Base-by-base conservation (phyloP, 1,140 invertebrate species). In the Andricus grossulariae region DNA sequence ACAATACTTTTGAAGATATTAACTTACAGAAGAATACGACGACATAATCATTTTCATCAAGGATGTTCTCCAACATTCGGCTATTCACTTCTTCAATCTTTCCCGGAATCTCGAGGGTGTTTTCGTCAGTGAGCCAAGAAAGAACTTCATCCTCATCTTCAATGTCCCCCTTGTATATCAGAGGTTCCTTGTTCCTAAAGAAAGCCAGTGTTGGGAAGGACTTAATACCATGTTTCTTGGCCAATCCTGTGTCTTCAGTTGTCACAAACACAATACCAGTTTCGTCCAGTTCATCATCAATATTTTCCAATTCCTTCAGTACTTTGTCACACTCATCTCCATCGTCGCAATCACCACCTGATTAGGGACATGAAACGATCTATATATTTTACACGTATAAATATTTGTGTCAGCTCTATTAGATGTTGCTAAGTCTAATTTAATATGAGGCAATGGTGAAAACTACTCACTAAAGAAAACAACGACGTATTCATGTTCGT, bases 221-320 rank as follows among this genome's bases (percentile, higher is more conserved):
- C 85, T 95, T 97, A 82, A 98, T 95, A 80, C 95, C 95, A 83
- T 97, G 94, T 89, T 97, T 97, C 89, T 97, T 97, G 0, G 97
- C 97, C 66, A 97, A 90, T 2, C 89, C 87, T 3, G 92, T 92
- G 88, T 98, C 97, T 91, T 98, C 97, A 1, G 97, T 98, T 39
- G 97, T 98, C 0, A 98, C 97, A 89, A 98, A 98, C 75, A 98
- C 96, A 79, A 98, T 98, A 71, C 97, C 97, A 80, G 96, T 96
- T 91, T 98, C 97, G 88, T 98, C 97, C 3, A 98, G 91, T 88
- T 98, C 97, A 88, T 98, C 97, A 85, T 99, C 97, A 81, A 98
- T 97, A 82, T 97, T 97, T 88, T 98, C 97, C 54, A 98, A 90
- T 88, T 97, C 96, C 15, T 96, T 94, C 16, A 98, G 91, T 74